Conservation (phyloP, 2,113 vertebrate genomes). For the Anhinga anhinga region DNA sequence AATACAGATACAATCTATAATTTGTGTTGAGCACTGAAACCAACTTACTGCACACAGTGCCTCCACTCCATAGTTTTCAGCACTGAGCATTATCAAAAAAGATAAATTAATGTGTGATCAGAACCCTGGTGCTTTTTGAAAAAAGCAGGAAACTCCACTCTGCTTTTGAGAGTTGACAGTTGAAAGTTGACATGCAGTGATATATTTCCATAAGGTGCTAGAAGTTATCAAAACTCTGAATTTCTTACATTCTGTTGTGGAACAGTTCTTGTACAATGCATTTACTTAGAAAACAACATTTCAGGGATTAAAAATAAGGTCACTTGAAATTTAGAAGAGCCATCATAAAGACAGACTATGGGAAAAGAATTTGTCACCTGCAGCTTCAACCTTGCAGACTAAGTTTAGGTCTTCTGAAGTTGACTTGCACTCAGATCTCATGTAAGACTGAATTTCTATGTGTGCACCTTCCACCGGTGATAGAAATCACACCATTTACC, state of each 20-base stretch:
- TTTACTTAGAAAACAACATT: not conserved
- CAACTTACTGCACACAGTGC: fast-evolving
- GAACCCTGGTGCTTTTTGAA: not conserved
- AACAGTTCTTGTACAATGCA: not conserved
- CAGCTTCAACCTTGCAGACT: not conserved
- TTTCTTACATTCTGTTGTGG: not conserved
- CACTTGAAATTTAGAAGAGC: not conserved
- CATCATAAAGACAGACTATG: not conserved
- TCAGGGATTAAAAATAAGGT: not conserved
- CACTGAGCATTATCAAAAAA: not conserved
- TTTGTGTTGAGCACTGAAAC: not conserved
- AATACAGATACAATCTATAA: not conserved
- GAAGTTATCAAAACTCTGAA: not conserved
- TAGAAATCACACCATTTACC: not conserved
- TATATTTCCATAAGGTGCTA: not conserved
- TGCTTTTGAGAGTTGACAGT: not conserved
- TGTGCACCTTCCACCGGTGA: not conserved
- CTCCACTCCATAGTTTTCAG: not conserved
- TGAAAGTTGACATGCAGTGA: not conserved
- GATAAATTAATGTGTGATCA: not conserved
- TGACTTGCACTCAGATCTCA: not conserved
- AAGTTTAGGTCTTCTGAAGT: not conserved
- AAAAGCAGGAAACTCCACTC: not conserved
- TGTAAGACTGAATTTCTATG: not conserved
- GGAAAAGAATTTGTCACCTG: not conserved